Conservation (phyloP, 2,797 vertebrate genomes). For the Spea hammondii region DNA sequence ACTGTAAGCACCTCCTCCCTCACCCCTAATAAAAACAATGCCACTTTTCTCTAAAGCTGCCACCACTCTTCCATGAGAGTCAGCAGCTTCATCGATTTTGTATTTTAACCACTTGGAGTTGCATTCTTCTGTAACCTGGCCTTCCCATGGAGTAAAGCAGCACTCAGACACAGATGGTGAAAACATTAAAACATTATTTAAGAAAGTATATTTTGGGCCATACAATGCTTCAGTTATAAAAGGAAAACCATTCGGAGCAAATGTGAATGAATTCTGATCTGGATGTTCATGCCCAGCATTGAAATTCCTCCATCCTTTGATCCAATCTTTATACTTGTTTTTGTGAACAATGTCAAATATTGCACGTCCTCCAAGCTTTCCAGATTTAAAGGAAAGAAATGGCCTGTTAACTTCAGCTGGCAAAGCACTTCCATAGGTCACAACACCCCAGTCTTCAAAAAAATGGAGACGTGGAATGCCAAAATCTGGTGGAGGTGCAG, state of each 20-base stretch:
- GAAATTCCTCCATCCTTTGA: conserved; percentile 95
- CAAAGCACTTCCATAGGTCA: conserved; percentile 87
- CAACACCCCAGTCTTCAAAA: conserved; percentile 98
- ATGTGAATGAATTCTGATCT: conserved; percentile 95
- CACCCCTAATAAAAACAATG: conserved; percentile 89
- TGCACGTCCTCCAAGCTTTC: conserved; percentile 93
- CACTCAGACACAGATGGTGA: conserved; percentile 74
- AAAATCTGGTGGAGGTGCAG: conserved; percentile 83
- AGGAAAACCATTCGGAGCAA: conserved; percentile 88
- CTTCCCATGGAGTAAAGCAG: conserved; percentile 93
- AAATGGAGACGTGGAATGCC: conserved; percentile 82
- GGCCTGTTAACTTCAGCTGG: conserved; percentile 81
- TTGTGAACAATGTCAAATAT: conserved; percentile 94
- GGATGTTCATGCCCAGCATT: conserved; percentile 97
- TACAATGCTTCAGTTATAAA: conserved; percentile 96
- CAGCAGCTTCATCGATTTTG: conserved; percentile 83
- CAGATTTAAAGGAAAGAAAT: conserved; percentile 96
- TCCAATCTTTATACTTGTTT: conserved; percentile 93
- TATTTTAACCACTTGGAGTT: conserved; percentile 96
- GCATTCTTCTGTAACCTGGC: conserved; percentile 93
- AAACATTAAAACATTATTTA: conserved; percentile 93
- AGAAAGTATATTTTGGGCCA: conserved; percentile 91
- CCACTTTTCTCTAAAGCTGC: conserved; percentile 78
- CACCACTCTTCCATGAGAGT: conserved; percentile 82
- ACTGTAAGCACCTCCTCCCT: conserved; percentile 83